Evolutionary conservation across 2,888 invertebrate genomes (phyloP).

Genomic region (Tenodera sinensis): DNA sequence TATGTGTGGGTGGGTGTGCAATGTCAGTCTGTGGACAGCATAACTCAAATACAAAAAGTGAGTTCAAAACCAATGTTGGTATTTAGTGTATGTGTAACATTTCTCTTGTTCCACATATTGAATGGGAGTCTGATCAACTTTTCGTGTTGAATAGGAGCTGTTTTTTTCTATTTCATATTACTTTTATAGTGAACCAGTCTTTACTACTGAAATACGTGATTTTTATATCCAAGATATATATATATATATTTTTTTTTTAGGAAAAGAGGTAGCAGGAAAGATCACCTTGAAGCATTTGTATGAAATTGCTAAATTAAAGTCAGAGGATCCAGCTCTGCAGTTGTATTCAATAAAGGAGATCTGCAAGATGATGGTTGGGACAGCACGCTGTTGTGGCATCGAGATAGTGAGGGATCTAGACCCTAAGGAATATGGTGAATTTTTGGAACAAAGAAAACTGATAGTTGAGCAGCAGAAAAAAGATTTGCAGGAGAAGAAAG

Average conservation of each 20-base stretch:
- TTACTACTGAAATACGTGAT: too few species aligned
- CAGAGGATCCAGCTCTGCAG: slow-evolving; percentile 73
- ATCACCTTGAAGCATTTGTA: slow-evolving; percentile 92
- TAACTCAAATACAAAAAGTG: too few species aligned
- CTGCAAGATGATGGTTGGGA: slow-evolving; percentile 73
- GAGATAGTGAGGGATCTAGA: slow-evolving; percentile 75
- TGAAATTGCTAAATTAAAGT: slow-evolving; percentile 96
- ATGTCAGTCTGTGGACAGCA: too few species aligned
- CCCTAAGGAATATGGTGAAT: slow-evolving; percentile 74
- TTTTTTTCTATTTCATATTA: too few species aligned
- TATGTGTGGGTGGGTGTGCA: too few species aligned
- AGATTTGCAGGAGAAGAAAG: slow-evolving; percentile 75
- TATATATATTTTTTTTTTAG: slow-evolving; percentile 54
- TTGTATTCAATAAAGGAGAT: slow-evolving; percentile 64
- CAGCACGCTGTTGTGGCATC: slow-evolving; percentile 79
- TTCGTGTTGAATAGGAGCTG: too few species aligned
- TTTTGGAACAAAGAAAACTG: slow-evolving; percentile 69
- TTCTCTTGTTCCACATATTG: too few species aligned
- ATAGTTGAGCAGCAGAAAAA: slow-evolving; percentile 71
- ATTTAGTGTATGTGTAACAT: too few species aligned
- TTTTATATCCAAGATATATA: background rate
- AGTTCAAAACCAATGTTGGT: too few species aligned
- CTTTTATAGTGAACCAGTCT: too few species aligned
- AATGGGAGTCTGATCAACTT: too few species aligned
- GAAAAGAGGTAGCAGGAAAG: slow-evolving; percentile 77